Evolutionary conservation across 2,888 invertebrate genomes (phyloP).

Genomic region (Oxystoma pomonae): DNA sequence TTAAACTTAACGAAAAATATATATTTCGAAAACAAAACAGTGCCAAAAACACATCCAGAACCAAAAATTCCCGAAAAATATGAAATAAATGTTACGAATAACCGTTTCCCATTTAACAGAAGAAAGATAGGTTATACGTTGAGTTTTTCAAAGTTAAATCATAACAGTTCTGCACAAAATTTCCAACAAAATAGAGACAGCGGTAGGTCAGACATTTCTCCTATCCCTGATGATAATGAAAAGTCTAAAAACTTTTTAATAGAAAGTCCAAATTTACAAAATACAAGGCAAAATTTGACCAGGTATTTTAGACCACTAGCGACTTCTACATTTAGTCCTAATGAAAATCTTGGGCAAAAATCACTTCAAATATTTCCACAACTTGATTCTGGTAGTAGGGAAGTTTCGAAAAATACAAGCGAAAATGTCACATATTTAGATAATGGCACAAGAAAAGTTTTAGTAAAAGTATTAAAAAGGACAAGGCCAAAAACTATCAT

Average conservation of each 20-base stretch:
- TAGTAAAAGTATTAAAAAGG: slow-evolving; percentile 12
- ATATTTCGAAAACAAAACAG: background rate
- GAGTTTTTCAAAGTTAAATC: background rate
- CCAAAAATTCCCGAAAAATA: background rate
- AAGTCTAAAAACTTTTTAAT: background rate
- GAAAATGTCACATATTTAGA: background rate
- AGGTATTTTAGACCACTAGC: background rate
- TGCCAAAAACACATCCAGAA: background rate
- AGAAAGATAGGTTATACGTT: background rate
- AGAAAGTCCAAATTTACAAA: background rate
- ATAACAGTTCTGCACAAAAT: background rate
- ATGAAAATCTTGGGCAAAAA: too few relatives aligned
- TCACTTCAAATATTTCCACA: too few relatives aligned
- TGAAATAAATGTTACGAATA: background rate
- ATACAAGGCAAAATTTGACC: background rate
- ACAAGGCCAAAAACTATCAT: background rate
- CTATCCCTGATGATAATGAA: background rate
- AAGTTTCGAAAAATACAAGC: background rate
- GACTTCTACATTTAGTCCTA: too few relatives aligned
- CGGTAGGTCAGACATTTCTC: background rate
- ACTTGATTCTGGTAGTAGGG: too few relatives aligned
- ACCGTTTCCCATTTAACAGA: background rate
- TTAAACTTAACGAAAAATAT: background rate
- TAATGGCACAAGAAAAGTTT: slow-evolving; percentile 4
- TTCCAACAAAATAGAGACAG: background rate